Evolutionary conservation across 2,113 vertebrate genomes (phyloP).

Genomic region (Probosciger aterrimus): DNA sequence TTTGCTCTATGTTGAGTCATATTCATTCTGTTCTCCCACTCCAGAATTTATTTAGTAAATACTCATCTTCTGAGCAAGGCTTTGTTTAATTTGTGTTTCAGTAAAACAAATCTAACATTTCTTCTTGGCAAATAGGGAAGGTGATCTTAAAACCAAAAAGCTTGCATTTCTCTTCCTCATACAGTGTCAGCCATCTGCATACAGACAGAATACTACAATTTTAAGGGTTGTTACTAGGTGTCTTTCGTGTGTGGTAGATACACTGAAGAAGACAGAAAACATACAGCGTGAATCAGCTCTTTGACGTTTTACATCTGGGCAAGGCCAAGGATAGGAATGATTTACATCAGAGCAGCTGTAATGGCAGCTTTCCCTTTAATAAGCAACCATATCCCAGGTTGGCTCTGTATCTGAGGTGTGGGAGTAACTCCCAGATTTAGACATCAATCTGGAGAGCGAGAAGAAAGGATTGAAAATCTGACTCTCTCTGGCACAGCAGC

Average conservation of each 20-base stretch:
- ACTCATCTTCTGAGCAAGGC: background rate
- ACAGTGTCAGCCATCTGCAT: background rate
- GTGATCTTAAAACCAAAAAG: background rate
- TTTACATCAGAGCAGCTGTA: background rate
- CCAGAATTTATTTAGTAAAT: conserved; percentile 41
- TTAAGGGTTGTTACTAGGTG: background rate
- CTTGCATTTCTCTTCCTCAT: background rate
- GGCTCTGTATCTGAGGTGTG: conserved; percentile 34
- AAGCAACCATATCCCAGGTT: conserved; percentile 37
- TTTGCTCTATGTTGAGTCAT: conserved; percentile 11
- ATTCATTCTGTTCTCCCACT: background rate
- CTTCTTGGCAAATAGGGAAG: background rate
- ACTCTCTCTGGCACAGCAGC: conserved; percentile 35
- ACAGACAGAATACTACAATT: background rate
- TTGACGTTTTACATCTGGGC: background rate
- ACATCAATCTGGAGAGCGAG: conserved; percentile 31
- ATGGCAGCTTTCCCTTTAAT: conserved; percentile 54
- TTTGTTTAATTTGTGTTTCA: conserved; percentile 17
- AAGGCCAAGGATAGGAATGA: background rate
- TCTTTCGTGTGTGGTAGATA: background rate
- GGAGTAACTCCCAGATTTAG: conserved; percentile 70
- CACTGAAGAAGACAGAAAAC: background rate
- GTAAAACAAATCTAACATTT: background rate
- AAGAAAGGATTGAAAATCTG: conserved; percentile 51
- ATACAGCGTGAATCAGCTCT: background rate